Evolutionary conservation across 2,797 vertebrate genomes (phyloP), one percentile per base, ranked within the genome.

Genomic region (Chanos chanos): DNA sequence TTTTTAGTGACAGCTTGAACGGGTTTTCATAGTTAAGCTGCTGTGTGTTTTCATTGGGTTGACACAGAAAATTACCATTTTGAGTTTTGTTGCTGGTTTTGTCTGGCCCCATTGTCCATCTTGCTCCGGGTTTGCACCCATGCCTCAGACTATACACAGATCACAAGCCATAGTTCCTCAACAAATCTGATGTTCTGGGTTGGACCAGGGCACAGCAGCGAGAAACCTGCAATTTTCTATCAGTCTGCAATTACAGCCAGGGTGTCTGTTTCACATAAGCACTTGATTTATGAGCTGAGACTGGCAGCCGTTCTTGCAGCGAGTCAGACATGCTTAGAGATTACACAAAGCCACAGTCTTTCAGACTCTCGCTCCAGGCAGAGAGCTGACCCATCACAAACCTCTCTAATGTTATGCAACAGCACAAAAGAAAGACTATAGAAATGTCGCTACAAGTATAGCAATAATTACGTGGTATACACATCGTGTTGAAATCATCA

Each of bases 11-110:
- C 79, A 68, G 59, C 53, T 64, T 77, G 81, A 73, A 66, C 78
- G 80, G 78, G 74, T 76, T 83, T 86, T 86, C 67, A 80, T 74
- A 74, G 77, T 70, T 76, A 77, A 74, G 65, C 70, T 77, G 75
- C 50, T 77, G 48, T 53, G 53, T 49, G 45, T 22, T 71, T 74
- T 57, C 57, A 71, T 68, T 68, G 64, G 64, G 72, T 68, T 48
- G 33, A 68, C 31, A 18, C 27, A 51, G 68, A 56, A 68, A 77
- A 79, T 77, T 36, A 71, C 66, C 59, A 72, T 58, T 60, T 55
- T 71, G 66, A 56, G 62, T 66, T 58, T 65, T 70, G 67, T 72
- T 68, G 52, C 75, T 73, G 75, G 74, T 72, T 81, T 75, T 70
- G 44, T 44, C 60, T 28, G 50, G 57, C 61, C 31, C 49, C 34